Evolutionary conservation across 1,140 invertebrate species (phyloP).

Genomic region (Aphelinus certus): DNA sequence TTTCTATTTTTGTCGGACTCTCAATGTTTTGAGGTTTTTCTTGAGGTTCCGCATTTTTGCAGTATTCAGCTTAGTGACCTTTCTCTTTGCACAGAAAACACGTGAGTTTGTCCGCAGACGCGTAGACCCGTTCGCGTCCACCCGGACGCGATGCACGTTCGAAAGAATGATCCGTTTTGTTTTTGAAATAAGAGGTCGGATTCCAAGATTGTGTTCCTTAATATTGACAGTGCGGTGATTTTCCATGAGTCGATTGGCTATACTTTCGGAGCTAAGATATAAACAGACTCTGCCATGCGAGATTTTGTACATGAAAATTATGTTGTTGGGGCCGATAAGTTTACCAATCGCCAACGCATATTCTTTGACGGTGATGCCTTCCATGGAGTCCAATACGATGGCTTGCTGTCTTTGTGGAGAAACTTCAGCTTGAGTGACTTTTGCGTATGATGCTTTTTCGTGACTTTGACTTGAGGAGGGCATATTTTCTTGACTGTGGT

Average conservation of each 20-base stretch:
- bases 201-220: neutral
- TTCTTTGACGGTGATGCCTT: constrained; percentile 32
- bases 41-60: too few relatives aligned
- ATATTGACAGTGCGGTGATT: constrained; percentile 19
- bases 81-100: too few relatives aligned
- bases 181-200: constrained; percentile 37
- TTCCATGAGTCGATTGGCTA: constrained; percentile 28
- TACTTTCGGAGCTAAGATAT: constrained; percentile 15
- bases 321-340: constrained; percentile 19
- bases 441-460: too few relatives aligned
- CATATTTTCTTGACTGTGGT: too few relatives aligned
- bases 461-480: too few relatives aligned
- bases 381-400: constrained; percentile 31
- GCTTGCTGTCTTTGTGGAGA: constrained; percentile 36
- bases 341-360: constrained; percentile 29
- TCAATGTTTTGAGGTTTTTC: too few relatives aligned
- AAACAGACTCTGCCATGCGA: constrained; percentile 38
- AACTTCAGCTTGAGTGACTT: too few relatives aligned
- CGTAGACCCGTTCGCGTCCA: too few relatives aligned
- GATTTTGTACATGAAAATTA: constrained; percentile 34
- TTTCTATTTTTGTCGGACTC: too few relatives aligned
- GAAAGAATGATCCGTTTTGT: constrained; percentile 40
- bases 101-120: too few relatives aligned
- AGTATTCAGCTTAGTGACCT: too few relatives aligned
- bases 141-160: constrained; percentile 43